Conservation (phyloP, 2,113 vertebrate genomes). For the Dromaius novaehollandiae region DNA sequence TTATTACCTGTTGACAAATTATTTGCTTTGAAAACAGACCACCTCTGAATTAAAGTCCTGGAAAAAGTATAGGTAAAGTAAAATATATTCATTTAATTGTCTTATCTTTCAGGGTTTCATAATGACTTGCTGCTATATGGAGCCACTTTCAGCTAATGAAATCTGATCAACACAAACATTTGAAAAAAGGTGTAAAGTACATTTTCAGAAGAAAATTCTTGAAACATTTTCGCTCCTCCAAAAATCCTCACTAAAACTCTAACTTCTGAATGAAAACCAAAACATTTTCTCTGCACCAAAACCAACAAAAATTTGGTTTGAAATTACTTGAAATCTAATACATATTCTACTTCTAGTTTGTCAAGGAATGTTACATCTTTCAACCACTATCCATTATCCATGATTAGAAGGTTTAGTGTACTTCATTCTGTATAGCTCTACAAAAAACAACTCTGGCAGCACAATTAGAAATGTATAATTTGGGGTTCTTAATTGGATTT, state of each 20-base stretch:
- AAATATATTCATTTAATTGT: not conserved
- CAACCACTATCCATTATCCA: not conserved
- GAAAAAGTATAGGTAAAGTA: not conserved
- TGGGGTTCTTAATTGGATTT: not conserved
- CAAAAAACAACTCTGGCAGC: not conserved
- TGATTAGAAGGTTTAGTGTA: not conserved
- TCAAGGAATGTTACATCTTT: not conserved
- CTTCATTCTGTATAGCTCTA: not conserved
- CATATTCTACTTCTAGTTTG: not conserved
- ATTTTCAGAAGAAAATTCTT: not conserved
- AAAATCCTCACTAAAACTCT: not conserved
- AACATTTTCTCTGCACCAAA: slow-evolving; percentile 16
- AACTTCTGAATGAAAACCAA: not conserved
- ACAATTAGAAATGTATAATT: not conserved
- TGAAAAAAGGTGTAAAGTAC: not conserved
- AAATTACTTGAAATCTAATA: not conserved
- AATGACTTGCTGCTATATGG: slow-evolving; percentile 1
- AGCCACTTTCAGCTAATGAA: not conserved
- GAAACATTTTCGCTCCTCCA: slow-evolving; percentile 1
- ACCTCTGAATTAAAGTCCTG: not conserved
- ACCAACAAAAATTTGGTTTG: not conserved
- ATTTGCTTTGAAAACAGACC: not conserved
- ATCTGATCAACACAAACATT: not conserved
- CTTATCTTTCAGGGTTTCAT: not conserved
- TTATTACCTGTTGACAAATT: not conserved